Base-by-base conservation (phyloP, 1,140 invertebrate genomes). In the Dreissena polymorpha region DNA sequence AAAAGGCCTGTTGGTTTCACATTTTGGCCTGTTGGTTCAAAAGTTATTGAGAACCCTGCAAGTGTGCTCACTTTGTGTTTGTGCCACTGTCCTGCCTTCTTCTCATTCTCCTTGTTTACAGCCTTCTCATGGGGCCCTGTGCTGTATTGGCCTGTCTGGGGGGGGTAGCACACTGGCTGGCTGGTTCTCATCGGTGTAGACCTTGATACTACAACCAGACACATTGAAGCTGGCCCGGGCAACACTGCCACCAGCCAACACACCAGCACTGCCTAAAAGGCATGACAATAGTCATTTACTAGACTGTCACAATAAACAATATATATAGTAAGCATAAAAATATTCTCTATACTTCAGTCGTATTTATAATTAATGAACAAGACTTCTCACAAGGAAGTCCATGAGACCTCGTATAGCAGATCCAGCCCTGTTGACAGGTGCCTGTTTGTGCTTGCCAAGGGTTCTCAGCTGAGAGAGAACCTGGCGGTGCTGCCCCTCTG, bases 101-200 rank as follows among this genome's bases (percentile, higher is more conserved):
- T 87, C 25, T 90, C 90, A 88, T 93, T 93, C 85, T 93, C 93
- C 68, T 89, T 90, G 50, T 92, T 89, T 14, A 85, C 39, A 13
- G 75, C 68, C 13, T 85, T 51, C 53, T 65, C 67, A 21, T 77
- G 78, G 6, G 91, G 90, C 29, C 88, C 49, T 14, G 87, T 86
- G 63, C 82, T 74, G 84, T 86, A 90, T 53, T 92, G 89, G 14
- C 88, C 88, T 10, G 88, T 90, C 68, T 90, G 89, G 5, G 70
- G 73, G 5, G 88, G 87, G 0, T 83, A 53, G 10, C 50, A n/a
- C 12, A 70, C 27, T 13, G 87, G 83, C 10, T 60, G 72, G 70
- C 0, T 53, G 74, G 85, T 90, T 91, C 57, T 91, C 90, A 88
- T 92, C 90, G 85, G 72, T 80, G 70, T 85, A 91, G 6, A 91